phyloP scores from a whole-genome alignment of 2,888 invertebrate genomes.

The Neuroscelio doddi region DNA sequence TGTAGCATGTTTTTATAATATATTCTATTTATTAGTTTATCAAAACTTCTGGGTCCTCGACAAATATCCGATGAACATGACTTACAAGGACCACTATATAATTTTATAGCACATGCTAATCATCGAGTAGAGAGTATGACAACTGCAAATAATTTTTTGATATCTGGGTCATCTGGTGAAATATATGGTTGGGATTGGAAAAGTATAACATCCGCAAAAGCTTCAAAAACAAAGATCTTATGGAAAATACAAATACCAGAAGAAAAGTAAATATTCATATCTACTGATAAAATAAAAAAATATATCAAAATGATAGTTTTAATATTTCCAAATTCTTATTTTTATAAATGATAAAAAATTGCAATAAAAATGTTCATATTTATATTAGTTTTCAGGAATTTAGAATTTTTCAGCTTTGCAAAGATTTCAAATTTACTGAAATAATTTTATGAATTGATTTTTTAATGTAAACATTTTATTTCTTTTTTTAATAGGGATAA shows the following conservation, averaged over 20 bases:
- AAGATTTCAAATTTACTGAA: conserved; percentile 5
- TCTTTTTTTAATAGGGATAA: conserved; percentile 73
- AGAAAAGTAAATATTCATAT: conserved; percentile 62
- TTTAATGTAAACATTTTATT: no score
- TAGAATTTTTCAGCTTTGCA: no score
- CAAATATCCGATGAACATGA: conserved; percentile 74
- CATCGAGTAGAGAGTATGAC: conserved; percentile 81
- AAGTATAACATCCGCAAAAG: conserved; percentile 76
- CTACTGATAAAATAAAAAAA: no score
- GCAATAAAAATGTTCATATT: no score
- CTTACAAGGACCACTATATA: conserved; percentile 78
- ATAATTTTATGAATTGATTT: no score
- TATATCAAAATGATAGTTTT: no score
- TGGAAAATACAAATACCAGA: conserved; percentile 83
- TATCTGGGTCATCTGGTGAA: conserved; percentile 84
- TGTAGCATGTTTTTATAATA: no score
- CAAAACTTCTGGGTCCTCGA: conserved; percentile 76
- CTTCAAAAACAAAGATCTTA: conserved; percentile 74
- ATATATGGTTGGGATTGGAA: conserved; percentile 87
- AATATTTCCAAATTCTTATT: no score
- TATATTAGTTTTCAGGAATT: no score
- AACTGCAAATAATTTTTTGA: conserved; percentile 79
- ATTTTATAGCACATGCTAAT: conserved; percentile 77
- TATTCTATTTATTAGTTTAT: conserved; percentile 76
- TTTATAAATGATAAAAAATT: no score